These are phyloP conservation scores for Cabera pusaria DNA, from an alignment of 2,888 invertebrate species.

Conservation along the genomic window DNA sequence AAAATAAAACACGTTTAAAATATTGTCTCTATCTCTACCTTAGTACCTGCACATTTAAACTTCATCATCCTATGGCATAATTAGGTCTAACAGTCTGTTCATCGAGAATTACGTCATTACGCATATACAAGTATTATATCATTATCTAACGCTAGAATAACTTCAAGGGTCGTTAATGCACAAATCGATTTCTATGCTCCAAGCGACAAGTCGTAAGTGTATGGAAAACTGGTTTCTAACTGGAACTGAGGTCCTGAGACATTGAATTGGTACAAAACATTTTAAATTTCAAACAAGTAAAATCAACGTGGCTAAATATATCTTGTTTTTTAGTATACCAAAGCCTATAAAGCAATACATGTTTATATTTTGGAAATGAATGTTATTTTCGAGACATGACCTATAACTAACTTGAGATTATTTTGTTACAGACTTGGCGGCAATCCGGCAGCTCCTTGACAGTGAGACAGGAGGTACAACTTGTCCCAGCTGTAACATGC, in stretches of 20 bases:
- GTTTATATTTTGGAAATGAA: too few species aligned
- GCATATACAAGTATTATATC: constrained; percentile 36
- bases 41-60: too few species aligned
- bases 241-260: too few species aligned
- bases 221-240: background rate
- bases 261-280: too few species aligned
- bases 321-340: too few species aligned
- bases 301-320: too few species aligned
- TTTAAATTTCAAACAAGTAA: too few species aligned
- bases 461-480: constrained; percentile 87
- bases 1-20: constrained; percentile 21
- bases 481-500: constrained; percentile 95
- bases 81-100: constrained; percentile 47
- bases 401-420: too few species aligned
- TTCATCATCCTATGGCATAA: constrained; percentile 48
- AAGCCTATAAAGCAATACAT: too few species aligned
- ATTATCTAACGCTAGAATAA: constrained; percentile 50
- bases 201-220: constrained; percentile 36
- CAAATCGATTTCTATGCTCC: constrained; percentile 58
- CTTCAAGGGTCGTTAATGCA: constrained; percentile 58
- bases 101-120: constrained; percentile 50
- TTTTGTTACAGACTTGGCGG: constrained; percentile 90
- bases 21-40: constrained; percentile 33
- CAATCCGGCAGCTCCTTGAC: constrained; percentile 91
- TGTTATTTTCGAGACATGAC: constrained; percentile 4